Evolutionary conservation across 64 coral and sea anemone genomes (phyloP), one percentile per base, ranked within the genome.

Genomic region (Acropora tenuis): DNA sequence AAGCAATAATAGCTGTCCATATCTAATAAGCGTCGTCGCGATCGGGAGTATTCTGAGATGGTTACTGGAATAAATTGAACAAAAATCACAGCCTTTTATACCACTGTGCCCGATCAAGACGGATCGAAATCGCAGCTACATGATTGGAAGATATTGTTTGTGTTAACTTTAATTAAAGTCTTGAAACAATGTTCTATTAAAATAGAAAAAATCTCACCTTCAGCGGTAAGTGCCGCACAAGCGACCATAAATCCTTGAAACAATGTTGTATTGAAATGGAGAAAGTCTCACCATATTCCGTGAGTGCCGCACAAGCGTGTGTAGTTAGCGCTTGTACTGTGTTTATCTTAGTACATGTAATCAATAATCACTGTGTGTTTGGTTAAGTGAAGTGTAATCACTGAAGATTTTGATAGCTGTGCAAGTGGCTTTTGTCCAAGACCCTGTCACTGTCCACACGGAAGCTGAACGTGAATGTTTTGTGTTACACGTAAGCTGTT

Each of bases 101-200:
- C 15, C 60, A 12, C 60, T 13, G 16, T 12, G 60, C 60, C 60
- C 60, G 13, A 63, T 63, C 60, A 63, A 63, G 60, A 63, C 60
- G 60, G 60, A 18, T 63, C 60, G 9, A 63, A 63, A 63, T 63
- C 60, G 15, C 60, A 63, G 60, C 60, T 63, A 11, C 60, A 12
- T 63, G 60, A 63, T 63, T 63, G 60, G 60, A 63, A 63, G 60
- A 63, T 63, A 63, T 63, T 63, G 60, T 63, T 63, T 5, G 10
- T 63, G 60, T 63, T 63, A 63, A 63, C 60, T 63, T 63, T 63
- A 63, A 63, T 63, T 63, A 63, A 63, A 63, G 60, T 63, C 60
- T 63, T 63, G 59, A 63, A 63, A 63, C 59, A 63, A 63, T 9
- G 59, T 63, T 13, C 59, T 63, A 63, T 63, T 63, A 13, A 63